These are phyloP conservation scores for Melanotaenia maccullochi DNA, from an alignment of 2,797 vertebrate genomes.

Conservation along the genomic window DNA sequence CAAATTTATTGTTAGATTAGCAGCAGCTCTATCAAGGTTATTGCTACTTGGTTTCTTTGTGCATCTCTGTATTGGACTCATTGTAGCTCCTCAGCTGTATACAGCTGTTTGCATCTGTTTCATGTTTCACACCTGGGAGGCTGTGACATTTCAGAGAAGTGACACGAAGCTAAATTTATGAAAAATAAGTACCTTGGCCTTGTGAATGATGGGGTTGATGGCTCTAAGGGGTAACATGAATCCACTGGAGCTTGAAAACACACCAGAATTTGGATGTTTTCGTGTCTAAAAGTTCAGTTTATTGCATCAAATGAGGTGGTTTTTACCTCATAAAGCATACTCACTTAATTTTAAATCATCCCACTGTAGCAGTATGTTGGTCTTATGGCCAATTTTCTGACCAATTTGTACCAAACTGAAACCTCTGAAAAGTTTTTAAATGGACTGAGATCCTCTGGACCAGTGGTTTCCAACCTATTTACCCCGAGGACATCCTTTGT, in stretches of 20 bases:
- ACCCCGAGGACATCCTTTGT: no score
- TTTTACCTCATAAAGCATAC: background rate
- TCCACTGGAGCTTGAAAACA: background rate
- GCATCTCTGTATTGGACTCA: conserved; percentile 15
- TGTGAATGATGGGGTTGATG: background rate
- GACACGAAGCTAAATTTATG: conserved; percentile 31
- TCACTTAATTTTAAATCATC: background rate
- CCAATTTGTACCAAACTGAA: background rate
- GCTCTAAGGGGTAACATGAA: background rate
- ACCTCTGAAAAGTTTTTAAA: background rate
- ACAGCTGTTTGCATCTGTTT: conserved; percentile 22
- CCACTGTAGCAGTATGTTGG: background rate
- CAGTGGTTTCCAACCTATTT: no score
- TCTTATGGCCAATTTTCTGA: background rate
- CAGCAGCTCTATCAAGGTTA: conserved; percentile 47
- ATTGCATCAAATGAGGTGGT: background rate
- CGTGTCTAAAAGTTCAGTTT: background rate
- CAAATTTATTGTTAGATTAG: conserved; percentile 17
- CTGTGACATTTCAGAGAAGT: conserved; percentile 14
- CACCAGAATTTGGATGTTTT: background rate
- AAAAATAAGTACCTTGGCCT: conserved; percentile 7
- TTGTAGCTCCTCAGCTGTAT: background rate
- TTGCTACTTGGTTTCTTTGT: conserved; percentile 36
- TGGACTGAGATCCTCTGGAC: background rate
- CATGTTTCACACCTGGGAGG: conserved; percentile 35